Conservation (phyloP, 2,797 vertebrate genomes). For the Gobionotothen gibberifrons region DNA sequence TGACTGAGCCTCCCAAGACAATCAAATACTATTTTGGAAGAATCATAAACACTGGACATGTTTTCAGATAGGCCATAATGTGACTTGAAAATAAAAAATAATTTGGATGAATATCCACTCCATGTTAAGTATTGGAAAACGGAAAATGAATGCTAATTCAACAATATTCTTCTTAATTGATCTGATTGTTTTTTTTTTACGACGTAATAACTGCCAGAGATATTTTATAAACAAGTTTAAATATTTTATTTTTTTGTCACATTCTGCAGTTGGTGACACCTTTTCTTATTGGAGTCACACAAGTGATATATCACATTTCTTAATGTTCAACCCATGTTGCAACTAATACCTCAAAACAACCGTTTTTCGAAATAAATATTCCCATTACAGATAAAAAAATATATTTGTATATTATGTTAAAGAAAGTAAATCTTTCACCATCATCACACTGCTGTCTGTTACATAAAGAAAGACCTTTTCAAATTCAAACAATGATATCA, state of each 20-base stretch:
- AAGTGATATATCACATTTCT: conserved; percentile 18
- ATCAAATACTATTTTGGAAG: not conserved
- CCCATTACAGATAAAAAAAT: conserved; percentile 35
- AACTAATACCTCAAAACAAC: not conserved
- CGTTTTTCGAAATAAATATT: conserved; percentile 63
- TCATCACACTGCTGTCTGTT: conserved; percentile 11
- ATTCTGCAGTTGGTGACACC: conserved; percentile 33
- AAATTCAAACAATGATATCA: conserved; percentile 40
- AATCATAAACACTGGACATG: not conserved
- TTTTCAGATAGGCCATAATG: not conserved
- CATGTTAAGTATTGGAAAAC: not conserved
- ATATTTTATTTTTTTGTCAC: conserved; percentile 46
- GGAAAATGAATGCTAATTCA: not conserved
- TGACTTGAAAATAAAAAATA: conserved; percentile 12
- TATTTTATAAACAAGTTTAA: conserved; percentile 26
- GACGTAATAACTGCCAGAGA: conserved; percentile 5
- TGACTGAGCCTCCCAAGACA: not conserved
- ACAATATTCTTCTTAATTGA: not conserved
- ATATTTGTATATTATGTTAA: conserved; percentile 13
- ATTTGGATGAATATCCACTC: conserved; percentile 14
- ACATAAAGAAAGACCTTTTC: conserved; percentile 42
- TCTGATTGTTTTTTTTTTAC: not conserved
- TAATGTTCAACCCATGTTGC: not conserved
- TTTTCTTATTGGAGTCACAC: conserved; percentile 1
- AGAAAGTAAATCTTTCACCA: conserved; percentile 41